phyloP scores from a whole-genome alignment of 2,797 vertebrate species.

The Steatocranus sp. region DNA sequence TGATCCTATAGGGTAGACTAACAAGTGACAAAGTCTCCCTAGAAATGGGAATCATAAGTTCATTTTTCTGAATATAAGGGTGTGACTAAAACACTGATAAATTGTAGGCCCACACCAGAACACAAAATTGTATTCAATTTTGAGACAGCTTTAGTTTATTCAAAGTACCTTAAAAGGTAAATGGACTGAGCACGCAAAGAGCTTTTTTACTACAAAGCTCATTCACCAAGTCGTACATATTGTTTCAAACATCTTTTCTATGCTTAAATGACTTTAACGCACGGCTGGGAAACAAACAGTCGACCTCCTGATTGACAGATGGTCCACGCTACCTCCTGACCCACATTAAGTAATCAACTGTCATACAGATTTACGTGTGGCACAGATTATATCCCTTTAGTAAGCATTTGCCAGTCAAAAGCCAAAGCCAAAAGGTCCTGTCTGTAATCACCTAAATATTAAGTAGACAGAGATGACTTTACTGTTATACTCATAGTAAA shows the following conservation, averaged over 20 bases:
- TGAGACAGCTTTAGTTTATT: not conserved
- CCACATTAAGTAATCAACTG: too few relatives aligned
- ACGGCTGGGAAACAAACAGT: too few relatives aligned
- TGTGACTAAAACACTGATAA: not conserved
- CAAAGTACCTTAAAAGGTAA: not conserved
- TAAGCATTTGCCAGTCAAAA: not conserved
- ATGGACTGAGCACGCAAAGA: not conserved
- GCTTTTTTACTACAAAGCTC: not conserved
- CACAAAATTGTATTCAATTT: not conserved
- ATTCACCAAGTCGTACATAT: too few relatives aligned
- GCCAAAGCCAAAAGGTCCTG: not conserved
- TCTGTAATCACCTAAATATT: not conserved
- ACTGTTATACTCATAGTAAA: not conserved
- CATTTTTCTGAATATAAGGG: not conserved
- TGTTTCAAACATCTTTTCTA: too few relatives aligned
- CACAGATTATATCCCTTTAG: not conserved
- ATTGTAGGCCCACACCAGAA: not conserved
- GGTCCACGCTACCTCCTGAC: too few relatives aligned
- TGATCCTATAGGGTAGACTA: not conserved
- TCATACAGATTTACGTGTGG: not conserved
- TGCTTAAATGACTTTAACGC: too few relatives aligned
- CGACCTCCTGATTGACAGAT: too few relatives aligned
- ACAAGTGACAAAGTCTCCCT: not conserved
- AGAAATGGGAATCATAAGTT: not conserved
- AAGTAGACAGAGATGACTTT: not conserved